A percentile compares a stretch with the other conserved stretches of the same genome.
phyloP scores from a whole-genome alignment of 2,797 vertebrate genomes.

The Danio choprae region DNA sequence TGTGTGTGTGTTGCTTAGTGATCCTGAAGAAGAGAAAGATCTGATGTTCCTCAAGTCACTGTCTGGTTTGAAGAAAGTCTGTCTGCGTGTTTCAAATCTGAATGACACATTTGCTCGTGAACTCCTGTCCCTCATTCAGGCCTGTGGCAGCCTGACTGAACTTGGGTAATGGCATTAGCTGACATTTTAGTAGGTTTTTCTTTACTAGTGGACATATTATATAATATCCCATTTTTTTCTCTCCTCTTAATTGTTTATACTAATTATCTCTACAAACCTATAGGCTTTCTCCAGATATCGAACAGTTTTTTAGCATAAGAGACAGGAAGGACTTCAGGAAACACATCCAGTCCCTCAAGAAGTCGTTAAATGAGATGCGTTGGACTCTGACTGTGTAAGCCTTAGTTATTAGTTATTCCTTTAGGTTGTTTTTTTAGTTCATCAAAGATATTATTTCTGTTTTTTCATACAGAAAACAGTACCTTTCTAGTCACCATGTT shows the following conservation, averaged over 20 bases:
- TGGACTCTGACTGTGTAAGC: background rate
- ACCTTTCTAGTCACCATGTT: background rate
- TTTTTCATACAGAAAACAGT: background rate
- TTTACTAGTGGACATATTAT: background rate
- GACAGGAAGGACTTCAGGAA: accelerated
- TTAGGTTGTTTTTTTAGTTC: background rate
- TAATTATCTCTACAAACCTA: background rate
- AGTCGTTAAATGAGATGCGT: background rate
- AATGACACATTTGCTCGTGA: accelerated
- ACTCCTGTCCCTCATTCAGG: background rate
- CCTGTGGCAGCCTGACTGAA: background rate
- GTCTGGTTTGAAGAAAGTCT: background rate
- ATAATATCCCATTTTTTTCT: background rate
- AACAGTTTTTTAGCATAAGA: conserved; percentile 4
- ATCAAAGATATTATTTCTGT: background rate
- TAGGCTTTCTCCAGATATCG: background rate
- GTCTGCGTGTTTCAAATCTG: background rate
- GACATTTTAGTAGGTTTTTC: background rate
- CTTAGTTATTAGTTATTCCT: background rate
- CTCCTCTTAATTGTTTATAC: background rate
- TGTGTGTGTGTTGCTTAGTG: no score
- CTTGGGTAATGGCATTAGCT: background rate
- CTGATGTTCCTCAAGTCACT: background rate
- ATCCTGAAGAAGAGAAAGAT: no score
- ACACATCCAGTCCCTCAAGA: no score